phyloP scores from a whole-genome alignment of 2,797 vertebrate genomes.

The Champsocephalus gunnari region DNA sequence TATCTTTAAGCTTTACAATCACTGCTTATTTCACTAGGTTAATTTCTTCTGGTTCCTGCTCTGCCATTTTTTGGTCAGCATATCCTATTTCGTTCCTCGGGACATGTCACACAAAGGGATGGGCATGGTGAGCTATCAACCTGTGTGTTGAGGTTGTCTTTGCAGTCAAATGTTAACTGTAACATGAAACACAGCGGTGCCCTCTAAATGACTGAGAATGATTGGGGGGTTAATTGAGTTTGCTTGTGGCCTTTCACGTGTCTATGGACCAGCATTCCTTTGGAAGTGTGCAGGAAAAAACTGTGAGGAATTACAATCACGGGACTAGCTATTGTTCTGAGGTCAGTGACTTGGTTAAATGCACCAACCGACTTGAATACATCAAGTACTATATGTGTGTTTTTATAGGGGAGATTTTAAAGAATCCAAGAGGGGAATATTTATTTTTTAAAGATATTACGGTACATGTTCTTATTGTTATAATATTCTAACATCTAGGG shows the following conservation, averaged over 20 bases:
- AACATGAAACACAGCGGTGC: conserved; percentile 40
- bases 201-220: conserved; percentile 14
- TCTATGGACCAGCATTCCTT: conserved; percentile 1
- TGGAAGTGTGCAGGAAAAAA: neutral
- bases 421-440: no score
- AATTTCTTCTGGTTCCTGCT: neutral
- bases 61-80: conserved; percentile 2
- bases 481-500: neutral
- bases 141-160: conserved; percentile 34
- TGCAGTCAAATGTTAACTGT: conserved; percentile 53
- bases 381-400: neutral
- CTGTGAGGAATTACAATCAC: neutral
- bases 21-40: neutral
- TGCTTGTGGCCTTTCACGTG: neutral
- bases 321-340: neutral
- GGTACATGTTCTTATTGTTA: neutral
- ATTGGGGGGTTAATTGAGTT: conserved; percentile 20
- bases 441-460: neutral
- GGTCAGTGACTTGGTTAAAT: neutral
- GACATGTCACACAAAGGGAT: conserved; percentile 84
- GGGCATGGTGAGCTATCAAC: conserved; percentile 60
- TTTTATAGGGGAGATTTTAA: neutral
- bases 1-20: neutral
- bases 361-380: neutral
- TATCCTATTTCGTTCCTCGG: conserved; percentile 71